Evolutionary conservation across 2,888 invertebrate genomes (phyloP).

Genomic region (Tinea semifulvella): DNA sequence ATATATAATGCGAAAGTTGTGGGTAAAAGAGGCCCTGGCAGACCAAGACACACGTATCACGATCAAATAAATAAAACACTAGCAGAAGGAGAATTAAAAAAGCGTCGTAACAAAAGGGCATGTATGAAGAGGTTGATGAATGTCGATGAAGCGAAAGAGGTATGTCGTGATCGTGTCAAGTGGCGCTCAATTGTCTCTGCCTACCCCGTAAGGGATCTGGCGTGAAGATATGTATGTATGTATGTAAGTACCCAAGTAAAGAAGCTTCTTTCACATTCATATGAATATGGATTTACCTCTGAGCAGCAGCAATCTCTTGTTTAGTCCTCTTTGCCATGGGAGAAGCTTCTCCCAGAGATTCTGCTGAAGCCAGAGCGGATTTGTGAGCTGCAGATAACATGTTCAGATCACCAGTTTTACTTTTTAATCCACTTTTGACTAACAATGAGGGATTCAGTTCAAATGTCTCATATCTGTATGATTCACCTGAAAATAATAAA

Average conservation of each 20-base stretch:
- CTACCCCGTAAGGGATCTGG: too few relatives aligned
- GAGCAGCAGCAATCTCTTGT: conserved; percentile 93
- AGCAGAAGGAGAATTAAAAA: too few relatives aligned
- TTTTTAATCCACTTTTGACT: conserved; percentile 28
- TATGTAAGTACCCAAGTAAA: background rate
- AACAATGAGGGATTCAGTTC: conserved; percentile 70
- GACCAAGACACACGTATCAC: too few relatives aligned
- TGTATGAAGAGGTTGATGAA: too few relatives aligned
- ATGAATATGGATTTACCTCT: conserved; percentile 58
- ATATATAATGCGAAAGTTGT: background rate
- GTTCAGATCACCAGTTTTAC: conserved; percentile 35
- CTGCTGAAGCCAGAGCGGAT: conserved; percentile 44
- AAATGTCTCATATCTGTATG: conserved; percentile 69
- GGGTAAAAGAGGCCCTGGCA: too few relatives aligned
- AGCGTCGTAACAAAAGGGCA: too few relatives aligned
- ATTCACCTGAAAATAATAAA: conserved; percentile 34
- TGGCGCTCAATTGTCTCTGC: too few relatives aligned
- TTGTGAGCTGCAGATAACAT: conserved; percentile 34
- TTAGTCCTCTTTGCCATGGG: conserved; percentile 94
- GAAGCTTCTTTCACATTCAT: background rate
- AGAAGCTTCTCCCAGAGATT: conserved; percentile 75
- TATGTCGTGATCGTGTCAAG: too few relatives aligned
- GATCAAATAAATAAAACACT: too few relatives aligned
- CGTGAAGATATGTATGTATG: too few relatives aligned
- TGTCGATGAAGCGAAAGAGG: too few relatives aligned